Evolutionary conservation across 30 jellyfish, hydroid and myxozoan genomes (phyloP).

Genomic region (Aurelia sp.): DNA sequence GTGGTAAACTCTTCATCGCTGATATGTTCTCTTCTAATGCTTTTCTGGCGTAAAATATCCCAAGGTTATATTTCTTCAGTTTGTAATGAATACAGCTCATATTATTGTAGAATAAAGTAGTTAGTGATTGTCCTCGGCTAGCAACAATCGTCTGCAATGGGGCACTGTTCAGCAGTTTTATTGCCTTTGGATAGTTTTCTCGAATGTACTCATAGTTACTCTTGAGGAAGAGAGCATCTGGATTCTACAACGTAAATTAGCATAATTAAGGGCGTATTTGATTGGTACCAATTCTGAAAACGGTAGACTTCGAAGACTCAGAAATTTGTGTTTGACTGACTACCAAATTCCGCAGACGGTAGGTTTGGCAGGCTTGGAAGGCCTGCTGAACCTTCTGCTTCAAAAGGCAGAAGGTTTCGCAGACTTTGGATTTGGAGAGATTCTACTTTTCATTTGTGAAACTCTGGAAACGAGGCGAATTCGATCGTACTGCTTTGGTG

Average conservation of each 20-base stretch:
- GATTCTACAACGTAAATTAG: constrained; percentile 53
- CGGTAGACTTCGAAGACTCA: too few species aligned
- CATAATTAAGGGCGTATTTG: neutral
- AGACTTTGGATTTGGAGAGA: too few species aligned
- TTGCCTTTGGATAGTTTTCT: constrained; percentile 89
- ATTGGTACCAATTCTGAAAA: too few species aligned
- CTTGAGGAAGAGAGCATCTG: constrained; percentile 91
- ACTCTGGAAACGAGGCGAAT: too few species aligned
- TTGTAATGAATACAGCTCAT: constrained; percentile 85
- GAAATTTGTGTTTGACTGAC: too few species aligned
- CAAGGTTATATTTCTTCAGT: constrained; percentile 81
- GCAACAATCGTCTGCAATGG: constrained; percentile 58
- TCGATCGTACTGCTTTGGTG: too few species aligned
- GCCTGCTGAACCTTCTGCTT: too few species aligned
- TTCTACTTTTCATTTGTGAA: too few species aligned
- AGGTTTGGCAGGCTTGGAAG: too few species aligned
- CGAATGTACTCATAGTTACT: constrained; percentile 85
- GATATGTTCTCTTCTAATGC: constrained; percentile 87
- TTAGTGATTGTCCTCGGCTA: constrained; percentile 79
- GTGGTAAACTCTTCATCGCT: constrained; percentile 90
- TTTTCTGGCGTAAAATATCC: constrained; percentile 78
- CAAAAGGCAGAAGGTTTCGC: too few species aligned
- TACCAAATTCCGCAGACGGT: too few species aligned
- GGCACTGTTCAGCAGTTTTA: constrained; percentile 84
- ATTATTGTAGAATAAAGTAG: constrained; percentile 82